These are phyloP conservation scores for Pseudopipra pipra DNA, from an alignment of 2,113 vertebrate species.

Conservation along the genomic window DNA sequence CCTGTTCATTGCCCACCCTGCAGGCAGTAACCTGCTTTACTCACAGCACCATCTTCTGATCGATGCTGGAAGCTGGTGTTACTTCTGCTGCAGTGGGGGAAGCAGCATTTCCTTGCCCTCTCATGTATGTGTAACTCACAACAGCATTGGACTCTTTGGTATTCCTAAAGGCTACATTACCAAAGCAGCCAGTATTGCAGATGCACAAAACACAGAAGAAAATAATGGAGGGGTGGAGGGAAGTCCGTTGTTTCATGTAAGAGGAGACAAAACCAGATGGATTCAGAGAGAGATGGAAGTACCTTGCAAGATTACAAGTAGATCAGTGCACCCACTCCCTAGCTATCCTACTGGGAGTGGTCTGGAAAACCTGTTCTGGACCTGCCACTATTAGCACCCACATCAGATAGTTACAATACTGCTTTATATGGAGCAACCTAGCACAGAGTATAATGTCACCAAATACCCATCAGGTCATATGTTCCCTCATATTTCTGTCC, in stretches of 20 bases:
- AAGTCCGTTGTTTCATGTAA: not conserved
- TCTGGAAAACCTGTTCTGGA: not conserved
- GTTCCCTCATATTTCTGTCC: not conserved
- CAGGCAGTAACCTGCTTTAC: not conserved
- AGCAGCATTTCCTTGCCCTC: not conserved
- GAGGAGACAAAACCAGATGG: not conserved
- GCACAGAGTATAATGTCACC: not conserved
- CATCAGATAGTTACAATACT: not conserved
- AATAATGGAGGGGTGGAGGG: not conserved
- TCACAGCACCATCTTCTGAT: not conserved
- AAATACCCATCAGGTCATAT: not conserved
- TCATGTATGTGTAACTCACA: not conserved
- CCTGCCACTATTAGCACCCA: not conserved
- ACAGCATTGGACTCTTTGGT: not conserved
- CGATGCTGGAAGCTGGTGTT: not conserved
- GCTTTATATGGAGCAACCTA: not conserved
- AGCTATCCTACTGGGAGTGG: not conserved
- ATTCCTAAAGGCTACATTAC: not conserved
- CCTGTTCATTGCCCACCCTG: not conserved
- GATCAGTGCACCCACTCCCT: not conserved
- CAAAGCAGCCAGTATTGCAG: not conserved
- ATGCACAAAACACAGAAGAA: not conserved
- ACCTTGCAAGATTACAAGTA: not conserved
- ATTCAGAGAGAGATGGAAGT: not conserved
- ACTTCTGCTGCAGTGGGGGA: not conserved